Base-by-base conservation (phyloP, 64 coral and sea anemone species). In the Acropora yongei region DNA sequence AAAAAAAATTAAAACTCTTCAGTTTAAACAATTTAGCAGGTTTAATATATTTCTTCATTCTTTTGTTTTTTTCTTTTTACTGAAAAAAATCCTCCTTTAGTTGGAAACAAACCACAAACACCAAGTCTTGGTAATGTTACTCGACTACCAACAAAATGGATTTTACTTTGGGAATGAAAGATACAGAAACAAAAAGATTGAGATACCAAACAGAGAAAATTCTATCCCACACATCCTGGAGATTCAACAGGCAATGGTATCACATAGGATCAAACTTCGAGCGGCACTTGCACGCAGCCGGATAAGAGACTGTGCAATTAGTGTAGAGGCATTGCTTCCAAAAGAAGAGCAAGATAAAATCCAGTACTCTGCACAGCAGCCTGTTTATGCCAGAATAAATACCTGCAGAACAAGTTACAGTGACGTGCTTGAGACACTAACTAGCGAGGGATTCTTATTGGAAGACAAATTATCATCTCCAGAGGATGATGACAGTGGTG, bases 101-200 rank as follows among this genome's bases (percentile, higher is more conserved):
- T 73, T 96, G 72, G 97, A 99, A 89, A 76, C 97, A 42, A 89
- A 99, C 41, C 94, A 96, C 85, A 96, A 96, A 46, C 91, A 99
- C 78, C 89, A 89, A 58, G 97, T 99, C 16, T 89, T 89, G 80
- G 91, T 99, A 6, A 68, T 94, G 49, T 43, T 99, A 60, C 80
- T 99, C 3, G 97, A 99, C 72, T 99, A 99, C 78, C 97, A 99
- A 87, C 97, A 99, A 65, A 99, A 99, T 92, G 94, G 94, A 61
- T 99, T 99, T 88, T 96, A 93, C 73, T 99, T 99, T 92, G 97
- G 94, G 78, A 91, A 77, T 87, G 89, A 93, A 53, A 57, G 80
- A 11, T 76, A 58, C 39, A 75, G 57, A 44, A 72, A 84, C 30
- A 76, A 46, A 76, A 90, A 91, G 47, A 77, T 84, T 47, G 90